Evolutionary conservation across 2,888 invertebrate genomes (phyloP).

Genomic region (Tubiluchus corallicola): DNA sequence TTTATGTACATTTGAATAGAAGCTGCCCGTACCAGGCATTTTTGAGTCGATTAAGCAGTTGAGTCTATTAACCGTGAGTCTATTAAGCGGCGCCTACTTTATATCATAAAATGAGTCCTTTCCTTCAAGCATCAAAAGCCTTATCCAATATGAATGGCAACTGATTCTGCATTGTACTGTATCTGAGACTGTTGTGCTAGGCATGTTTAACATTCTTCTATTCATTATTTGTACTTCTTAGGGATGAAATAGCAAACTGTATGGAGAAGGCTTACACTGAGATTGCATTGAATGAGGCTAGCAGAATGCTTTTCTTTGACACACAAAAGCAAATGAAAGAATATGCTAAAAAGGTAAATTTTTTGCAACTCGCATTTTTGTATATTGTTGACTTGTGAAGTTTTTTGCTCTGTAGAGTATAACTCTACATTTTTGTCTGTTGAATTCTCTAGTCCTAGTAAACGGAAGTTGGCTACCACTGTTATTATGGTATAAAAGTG

Average conservation of each 20-base stretch:
- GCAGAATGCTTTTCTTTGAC: conserved; percentile 65
- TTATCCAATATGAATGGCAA: background rate
- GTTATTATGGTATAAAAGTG: background rate
- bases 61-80: too few species aligned
- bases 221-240: conserved; percentile 14
- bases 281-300: conserved; percentile 67
- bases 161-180: background rate
- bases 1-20: too few species aligned
- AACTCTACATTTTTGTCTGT: conserved; percentile 11
- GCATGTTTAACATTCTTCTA: conserved; percentile 9
- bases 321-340: conserved; percentile 54
- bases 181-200: background rate
- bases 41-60: too few species aligned
- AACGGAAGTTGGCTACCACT: background rate
- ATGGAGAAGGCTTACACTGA: conserved; percentile 89
- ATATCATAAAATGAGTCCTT: too few species aligned
- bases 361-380: background rate
- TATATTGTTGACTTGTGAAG: too few species aligned
- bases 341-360: conserved; percentile 52
- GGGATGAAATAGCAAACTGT: conserved; percentile 82
- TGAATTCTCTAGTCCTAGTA: too few species aligned
- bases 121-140: too few species aligned
- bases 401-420: conserved; percentile 6
- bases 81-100: too few species aligned
- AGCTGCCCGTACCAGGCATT: too few species aligned